Conservation (phyloP, 2,113 vertebrate species). For the Laterallus jamaicensis region DNA sequence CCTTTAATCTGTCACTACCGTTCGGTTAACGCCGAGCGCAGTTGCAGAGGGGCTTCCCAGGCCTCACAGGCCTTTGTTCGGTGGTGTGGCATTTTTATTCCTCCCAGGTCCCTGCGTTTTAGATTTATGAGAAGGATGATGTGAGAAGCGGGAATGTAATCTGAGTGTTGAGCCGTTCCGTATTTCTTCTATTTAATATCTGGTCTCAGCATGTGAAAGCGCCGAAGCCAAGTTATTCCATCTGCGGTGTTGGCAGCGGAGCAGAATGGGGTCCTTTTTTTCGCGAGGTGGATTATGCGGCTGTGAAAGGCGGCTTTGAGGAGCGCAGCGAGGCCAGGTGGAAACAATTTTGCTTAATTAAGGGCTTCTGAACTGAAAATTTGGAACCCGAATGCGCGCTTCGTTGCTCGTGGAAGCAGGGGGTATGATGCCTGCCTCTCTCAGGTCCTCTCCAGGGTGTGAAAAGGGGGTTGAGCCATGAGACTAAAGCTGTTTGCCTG, state of each 20-base stretch:
- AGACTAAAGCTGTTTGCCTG: neutral
- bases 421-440: fast-evolving
- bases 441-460: fast-evolving
- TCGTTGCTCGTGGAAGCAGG: neutral
- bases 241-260: slow-evolving; percentile 38
- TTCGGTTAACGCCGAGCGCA: neutral
- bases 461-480: neutral
- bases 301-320: slow-evolving; percentile 61
- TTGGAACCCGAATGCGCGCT: neutral
- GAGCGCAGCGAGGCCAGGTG: neutral
- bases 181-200: slow-evolving; percentile 67
- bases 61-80: neutral
- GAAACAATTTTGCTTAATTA: slow-evolving; percentile 51
- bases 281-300: slow-evolving; percentile 8
- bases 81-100: slow-evolving; percentile 26
- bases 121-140: slow-evolving; percentile 68
- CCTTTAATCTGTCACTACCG: neutral
- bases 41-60: neutral
- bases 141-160: slow-evolving; percentile 65
- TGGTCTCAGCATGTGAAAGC: slow-evolving; percentile 68
- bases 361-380: slow-evolving; percentile 24
- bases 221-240: slow-evolving; percentile 54
- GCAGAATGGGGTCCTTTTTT: slow-evolving; percentile 8
- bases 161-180: neutral
- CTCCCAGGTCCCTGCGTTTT: slow-evolving; percentile 63